phyloP scores from a whole-genome alignment of 2,797 vertebrate species.

The Erpetoichthys calabaricus region DNA sequence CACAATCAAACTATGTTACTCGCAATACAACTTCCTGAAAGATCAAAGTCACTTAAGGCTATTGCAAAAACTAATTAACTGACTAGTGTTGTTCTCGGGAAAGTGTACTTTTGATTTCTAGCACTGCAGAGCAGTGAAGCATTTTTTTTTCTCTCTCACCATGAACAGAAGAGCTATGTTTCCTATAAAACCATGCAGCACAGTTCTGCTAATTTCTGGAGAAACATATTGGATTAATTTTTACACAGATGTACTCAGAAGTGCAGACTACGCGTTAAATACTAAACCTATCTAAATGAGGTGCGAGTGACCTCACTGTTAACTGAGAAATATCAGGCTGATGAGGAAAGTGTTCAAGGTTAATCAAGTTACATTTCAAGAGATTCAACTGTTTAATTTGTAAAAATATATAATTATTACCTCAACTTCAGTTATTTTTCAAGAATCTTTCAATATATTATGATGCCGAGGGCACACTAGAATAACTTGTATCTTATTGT shows the following conservation, averaged over 20 bases:
- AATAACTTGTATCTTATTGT: too few relatives aligned
- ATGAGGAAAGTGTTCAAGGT: too few relatives aligned
- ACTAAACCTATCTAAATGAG: too few relatives aligned
- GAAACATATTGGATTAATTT: background rate
- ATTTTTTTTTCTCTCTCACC: constrained; percentile 31
- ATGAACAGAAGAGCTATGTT: constrained; percentile 24
- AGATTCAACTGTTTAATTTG: too few relatives aligned
- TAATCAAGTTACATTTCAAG: too few relatives aligned
- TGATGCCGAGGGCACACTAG: too few relatives aligned
- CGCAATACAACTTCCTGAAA: background rate
- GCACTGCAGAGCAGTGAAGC: constrained; percentile 16
- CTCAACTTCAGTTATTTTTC: too few relatives aligned
- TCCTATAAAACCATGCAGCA: constrained; percentile 34
- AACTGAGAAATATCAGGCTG: too few relatives aligned
- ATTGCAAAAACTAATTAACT: constrained; percentile 1
- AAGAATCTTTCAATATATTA: too few relatives aligned
- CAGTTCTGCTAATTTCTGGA: constrained; percentile 8
- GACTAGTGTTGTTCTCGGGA: constrained; percentile 6
- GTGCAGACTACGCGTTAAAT: too few relatives aligned
- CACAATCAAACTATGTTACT: background rate
- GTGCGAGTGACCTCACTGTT: too few relatives aligned
- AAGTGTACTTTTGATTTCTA: constrained; percentile 5
- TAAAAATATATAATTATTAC: too few relatives aligned
- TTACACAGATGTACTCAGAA: background rate
- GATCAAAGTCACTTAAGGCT: background rate